phyloP scores from a whole-genome alignment of 1,140 invertebrate genomes.

The Habropoda laboriosa region DNA sequence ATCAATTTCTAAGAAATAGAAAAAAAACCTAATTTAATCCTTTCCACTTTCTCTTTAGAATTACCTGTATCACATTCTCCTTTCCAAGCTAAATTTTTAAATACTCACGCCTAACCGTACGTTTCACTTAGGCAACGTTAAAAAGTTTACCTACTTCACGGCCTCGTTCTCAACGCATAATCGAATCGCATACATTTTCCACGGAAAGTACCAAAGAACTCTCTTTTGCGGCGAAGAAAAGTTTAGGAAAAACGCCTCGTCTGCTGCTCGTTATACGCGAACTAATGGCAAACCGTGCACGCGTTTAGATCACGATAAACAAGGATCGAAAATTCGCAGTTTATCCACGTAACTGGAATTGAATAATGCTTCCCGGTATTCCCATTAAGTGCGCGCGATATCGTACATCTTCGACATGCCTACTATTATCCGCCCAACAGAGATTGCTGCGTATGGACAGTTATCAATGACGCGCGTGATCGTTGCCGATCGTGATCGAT shows the following conservation, averaged over 20 bases:
- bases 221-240: not conserved
- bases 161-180: too few species aligned
- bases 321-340: slow-evolving; percentile 38
- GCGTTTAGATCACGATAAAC: slow-evolving; percentile 8
- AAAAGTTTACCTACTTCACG: too few species aligned
- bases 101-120: too few species aligned
- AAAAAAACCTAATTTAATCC: too few species aligned
- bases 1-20: too few species aligned
- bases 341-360: slow-evolving; percentile 61
- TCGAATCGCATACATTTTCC: too few species aligned
- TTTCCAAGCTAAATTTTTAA: too few species aligned
- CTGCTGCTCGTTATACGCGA: slow-evolving; percentile 23
- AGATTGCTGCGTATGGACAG: slow-evolving; percentile 28
- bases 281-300: slow-evolving; percentile 28
- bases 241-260: slow-evolving; percentile 1
- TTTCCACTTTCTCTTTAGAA: too few species aligned
- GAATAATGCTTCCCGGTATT: slow-evolving; percentile 56
- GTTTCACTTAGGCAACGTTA: too few species aligned
- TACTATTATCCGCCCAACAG: slow-evolving; percentile 42
- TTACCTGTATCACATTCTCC: too few species aligned
- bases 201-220: not conserved
- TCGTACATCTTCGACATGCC: slow-evolving; percentile 58
- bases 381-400: slow-evolving; percentile 56
- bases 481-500: slow-evolving; percentile 16
- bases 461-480: not conserved